A percentile compares a stretch with the other conserved stretches of the same genome.
These are phyloP conservation scores for Grallaria varia DNA, from an alignment of 2,113 vertebrate genomes.

Conservation along the genomic window DNA sequence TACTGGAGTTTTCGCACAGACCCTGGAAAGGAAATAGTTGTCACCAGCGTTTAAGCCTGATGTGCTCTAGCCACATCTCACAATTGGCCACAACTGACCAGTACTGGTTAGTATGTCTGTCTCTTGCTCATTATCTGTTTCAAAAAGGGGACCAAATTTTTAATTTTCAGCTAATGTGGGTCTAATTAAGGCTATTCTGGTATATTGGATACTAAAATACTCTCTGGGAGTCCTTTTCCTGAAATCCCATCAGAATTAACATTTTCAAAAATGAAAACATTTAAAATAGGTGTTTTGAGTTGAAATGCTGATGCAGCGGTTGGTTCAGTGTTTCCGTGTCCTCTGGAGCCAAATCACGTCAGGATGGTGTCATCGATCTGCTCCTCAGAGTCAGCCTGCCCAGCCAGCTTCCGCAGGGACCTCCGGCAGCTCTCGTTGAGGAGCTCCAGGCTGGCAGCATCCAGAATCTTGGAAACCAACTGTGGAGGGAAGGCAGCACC, in stretches of 20 bases:
- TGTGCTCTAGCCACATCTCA: background rate
- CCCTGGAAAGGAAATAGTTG: background rate
- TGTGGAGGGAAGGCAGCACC: conserved; percentile 35
- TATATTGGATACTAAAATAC: conserved; percentile 75
- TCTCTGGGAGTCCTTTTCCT: conserved; percentile 72
- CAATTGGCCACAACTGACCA: background rate
- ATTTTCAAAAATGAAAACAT: conserved; percentile 84
- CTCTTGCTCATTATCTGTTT: background rate
- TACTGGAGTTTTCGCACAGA: conserved; percentile 3
- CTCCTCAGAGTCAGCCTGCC: conserved; percentile 87
- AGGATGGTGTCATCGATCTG: conserved; percentile 97
- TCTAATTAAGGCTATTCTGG: conserved; percentile 82
- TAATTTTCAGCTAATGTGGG: conserved; percentile 64
- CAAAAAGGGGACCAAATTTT: conserved; percentile 63
- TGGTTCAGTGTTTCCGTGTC: background rate
- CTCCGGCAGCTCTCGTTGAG: conserved; percentile 88
- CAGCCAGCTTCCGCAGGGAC: conserved; percentile 91
- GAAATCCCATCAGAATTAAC: conserved; percentile 71
- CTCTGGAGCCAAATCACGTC: conserved; percentile 78
- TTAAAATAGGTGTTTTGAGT: conserved; percentile 61
- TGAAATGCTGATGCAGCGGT: conserved; percentile 38
- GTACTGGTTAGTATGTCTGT: background rate
- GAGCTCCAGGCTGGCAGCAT: conserved; percentile 90
- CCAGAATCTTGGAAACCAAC: conserved; percentile 88
- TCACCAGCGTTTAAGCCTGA: conserved; percentile 10